Conservation (phyloP, 2,113 vertebrate species). For the Ascaphus truei region DNA sequence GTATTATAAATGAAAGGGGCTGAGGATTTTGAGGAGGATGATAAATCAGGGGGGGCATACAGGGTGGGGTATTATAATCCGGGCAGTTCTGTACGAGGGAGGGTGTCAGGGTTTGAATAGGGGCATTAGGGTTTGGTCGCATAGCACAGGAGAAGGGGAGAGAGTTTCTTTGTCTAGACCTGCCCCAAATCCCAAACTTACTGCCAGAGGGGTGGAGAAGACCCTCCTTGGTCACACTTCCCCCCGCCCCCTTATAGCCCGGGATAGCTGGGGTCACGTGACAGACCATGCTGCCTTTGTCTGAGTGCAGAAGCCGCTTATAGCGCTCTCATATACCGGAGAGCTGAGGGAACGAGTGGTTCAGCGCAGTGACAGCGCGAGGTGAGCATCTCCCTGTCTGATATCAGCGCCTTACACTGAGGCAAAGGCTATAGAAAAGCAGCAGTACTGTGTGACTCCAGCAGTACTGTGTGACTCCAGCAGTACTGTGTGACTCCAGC, state of each 20-base stretch:
- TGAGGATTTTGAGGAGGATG: too few relatives aligned
- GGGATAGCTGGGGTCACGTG: not conserved
- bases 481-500: not conserved
- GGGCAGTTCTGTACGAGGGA: too few relatives aligned
- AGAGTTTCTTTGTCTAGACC: slow-evolving; percentile 7
- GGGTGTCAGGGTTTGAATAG: too few relatives aligned
- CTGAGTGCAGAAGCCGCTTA: not conserved
- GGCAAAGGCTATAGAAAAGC: too few relatives aligned
- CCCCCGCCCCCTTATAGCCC: not conserved
- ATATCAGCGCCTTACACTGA: too few relatives aligned
- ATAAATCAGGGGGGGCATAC: too few relatives aligned
- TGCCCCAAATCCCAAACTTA: slow-evolving; percentile 17
- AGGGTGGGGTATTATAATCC: too few relatives aligned
- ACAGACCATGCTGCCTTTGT: slow-evolving; percentile 8
- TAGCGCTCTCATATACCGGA: not conserved
- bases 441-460: not conserved
- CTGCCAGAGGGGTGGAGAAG: not conserved
- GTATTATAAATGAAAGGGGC: too few relatives aligned
- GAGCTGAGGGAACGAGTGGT: not conserved
- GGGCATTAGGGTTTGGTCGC: too few relatives aligned
- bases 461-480: not conserved
- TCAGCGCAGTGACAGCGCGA: too few relatives aligned
- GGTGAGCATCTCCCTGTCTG: too few relatives aligned
- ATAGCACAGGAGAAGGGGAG: not conserved
- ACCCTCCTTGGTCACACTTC: not conserved